These are phyloP conservation scores for Atethmia centrago DNA, from an alignment of 2,888 invertebrate species.

Conservation along the genomic window DNA sequence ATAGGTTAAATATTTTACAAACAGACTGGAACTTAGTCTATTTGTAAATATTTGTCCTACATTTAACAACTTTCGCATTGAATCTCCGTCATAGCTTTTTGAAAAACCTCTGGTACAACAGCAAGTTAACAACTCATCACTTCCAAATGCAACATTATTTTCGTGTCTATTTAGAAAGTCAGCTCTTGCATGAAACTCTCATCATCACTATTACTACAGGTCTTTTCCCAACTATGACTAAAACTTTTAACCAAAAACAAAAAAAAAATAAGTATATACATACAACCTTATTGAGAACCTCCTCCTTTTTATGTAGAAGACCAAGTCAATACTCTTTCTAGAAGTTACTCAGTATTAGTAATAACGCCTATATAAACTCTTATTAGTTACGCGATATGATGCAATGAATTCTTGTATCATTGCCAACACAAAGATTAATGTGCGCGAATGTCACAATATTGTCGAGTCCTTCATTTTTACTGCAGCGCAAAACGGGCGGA, in stretches of 20 bases:
- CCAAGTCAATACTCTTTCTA: slow-evolving; percentile 35
- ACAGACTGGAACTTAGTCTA: neutral
- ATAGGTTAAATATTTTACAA: neutral
- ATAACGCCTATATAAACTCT: slow-evolving; percentile 47
- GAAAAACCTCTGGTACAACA: neutral
- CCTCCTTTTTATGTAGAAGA: too few relatives aligned
- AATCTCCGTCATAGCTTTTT: neutral
- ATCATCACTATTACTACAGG: too few relatives aligned
- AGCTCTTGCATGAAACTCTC: neutral
- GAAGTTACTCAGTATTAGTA: slow-evolving; percentile 23
- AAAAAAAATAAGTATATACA: neutral
- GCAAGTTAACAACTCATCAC: neutral
- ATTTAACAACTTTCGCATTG: too few relatives aligned
- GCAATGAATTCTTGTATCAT: slow-evolving; percentile 74
- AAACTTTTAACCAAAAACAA: slow-evolving; percentile 6
- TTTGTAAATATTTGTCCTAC: slow-evolving; percentile 5
- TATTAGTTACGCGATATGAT: slow-evolving; percentile 63
- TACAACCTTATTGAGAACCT: too few relatives aligned
- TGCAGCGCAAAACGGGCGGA: slow-evolving; percentile 43
- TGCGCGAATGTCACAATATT: slow-evolving; percentile 64
- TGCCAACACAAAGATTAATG: slow-evolving; percentile 71
- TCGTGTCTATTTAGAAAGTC: neutral
- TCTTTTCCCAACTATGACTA: too few relatives aligned
- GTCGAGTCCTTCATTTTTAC: slow-evolving; percentile 52
- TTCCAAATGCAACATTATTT: neutral